These are phyloP conservation scores for Dione juno DNA, from an alignment of 2,888 invertebrate genomes.

Conservation along the genomic window DNA sequence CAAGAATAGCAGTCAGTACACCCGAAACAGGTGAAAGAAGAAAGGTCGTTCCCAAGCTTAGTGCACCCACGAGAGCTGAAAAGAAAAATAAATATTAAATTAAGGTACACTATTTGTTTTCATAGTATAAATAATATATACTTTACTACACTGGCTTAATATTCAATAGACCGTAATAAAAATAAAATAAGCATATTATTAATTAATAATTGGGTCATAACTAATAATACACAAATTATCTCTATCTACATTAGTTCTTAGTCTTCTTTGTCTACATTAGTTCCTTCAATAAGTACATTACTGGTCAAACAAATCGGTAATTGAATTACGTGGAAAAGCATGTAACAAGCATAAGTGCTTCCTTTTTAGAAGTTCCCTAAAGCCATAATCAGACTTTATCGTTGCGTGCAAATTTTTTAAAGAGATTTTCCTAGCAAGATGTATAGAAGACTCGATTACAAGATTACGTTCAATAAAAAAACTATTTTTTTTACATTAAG, in stretches of 20 bases:
- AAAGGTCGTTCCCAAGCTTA: constrained; percentile 95
- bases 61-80: constrained; percentile 94
- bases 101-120: no score
- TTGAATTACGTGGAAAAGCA: constrained; percentile 22
- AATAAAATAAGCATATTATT: background rate
- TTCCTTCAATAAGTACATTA: background rate
- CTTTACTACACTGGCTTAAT: no score
- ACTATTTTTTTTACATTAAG: background rate
- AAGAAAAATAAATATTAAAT: constrained; percentile 55
- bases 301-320: background rate
- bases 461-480: background rate
- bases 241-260: no score
- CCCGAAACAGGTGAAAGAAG: constrained; percentile 94
- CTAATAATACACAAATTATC: constrained; percentile 6
- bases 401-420: constrained; percentile 3
- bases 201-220: constrained; percentile 6
- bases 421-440: background rate
- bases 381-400: background rate
- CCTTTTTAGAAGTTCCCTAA: constrained; percentile 31
- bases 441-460: background rate
- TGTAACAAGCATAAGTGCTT: constrained; percentile 34
- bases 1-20: constrained; percentile 92
- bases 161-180: background rate
- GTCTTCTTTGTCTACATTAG: background rate
- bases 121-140: no score